Conservation (phyloP, 2,888 invertebrate species). For the Dynastes tityus region DNA sequence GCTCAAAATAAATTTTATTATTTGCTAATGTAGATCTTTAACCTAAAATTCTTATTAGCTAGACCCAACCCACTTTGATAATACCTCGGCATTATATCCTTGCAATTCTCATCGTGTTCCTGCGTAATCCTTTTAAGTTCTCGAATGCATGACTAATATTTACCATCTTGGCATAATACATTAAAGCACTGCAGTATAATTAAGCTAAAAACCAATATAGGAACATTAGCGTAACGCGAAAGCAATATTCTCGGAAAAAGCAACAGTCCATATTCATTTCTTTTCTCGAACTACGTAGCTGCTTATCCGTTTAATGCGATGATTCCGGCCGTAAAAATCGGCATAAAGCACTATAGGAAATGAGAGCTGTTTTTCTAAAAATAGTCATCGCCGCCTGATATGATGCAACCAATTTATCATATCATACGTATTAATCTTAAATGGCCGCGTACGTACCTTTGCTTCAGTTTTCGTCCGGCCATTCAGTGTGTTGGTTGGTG, state of each 20-base stretch:
- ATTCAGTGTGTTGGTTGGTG: background rate
- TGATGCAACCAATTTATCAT: conserved; percentile 49
- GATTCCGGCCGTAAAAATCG: conserved; percentile 8
- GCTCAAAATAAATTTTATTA: too few relatives aligned
- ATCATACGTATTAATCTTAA: conserved; percentile 41
- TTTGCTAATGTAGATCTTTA: too few relatives aligned
- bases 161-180: too few relatives aligned
- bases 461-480: conserved; percentile 10
- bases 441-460: background rate
- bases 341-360: conserved; percentile 45
- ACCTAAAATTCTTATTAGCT: too few relatives aligned
- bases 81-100: too few relatives aligned
- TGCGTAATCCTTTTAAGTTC: too few relatives aligned
- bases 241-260: background rate
- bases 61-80: too few relatives aligned
- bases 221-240: background rate
- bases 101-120: too few relatives aligned
- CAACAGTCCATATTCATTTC: background rate
- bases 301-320: background rate
- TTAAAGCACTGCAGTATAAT: conserved; percentile 13
- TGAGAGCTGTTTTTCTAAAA: conserved; percentile 37
- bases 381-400: conserved; percentile 44
- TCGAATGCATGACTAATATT: background rate
- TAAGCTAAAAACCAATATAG: background rate
- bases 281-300: background rate